Base-by-base conservation (phyloP, 2,113 vertebrate genomes). In the Heterotilapia buettikoferi region DNA sequence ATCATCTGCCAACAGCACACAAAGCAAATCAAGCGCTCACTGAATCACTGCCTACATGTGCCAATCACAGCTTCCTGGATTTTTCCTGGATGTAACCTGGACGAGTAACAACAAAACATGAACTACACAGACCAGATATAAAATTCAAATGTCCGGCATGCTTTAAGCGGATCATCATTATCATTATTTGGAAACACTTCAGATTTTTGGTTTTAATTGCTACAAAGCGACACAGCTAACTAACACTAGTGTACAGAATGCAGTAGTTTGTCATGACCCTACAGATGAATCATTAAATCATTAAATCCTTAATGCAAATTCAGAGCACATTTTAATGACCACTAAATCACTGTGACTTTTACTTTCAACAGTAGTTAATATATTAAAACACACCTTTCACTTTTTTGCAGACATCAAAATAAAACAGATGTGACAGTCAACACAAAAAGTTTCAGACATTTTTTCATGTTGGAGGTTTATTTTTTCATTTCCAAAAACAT, bases 41-140 rank as follows among this genome's bases (percentile, higher is more conserved):
- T 68, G 19, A 68, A 68, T 68, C 63, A 40, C 36, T 40, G 63
- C 63, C 36, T 68, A 1, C 36, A 40, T 24, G 63, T 68, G 63
- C 63, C 63, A 68, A 0, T 68, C 63, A 68, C 63, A 68, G 36
- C 36, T 40, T 13, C n/a, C 36, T 68, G 33, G 0, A 40, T 40
- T 38, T 0, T 40, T 21, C 63, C 63, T 68, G 19, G 33, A 68
- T 40, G 19, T 68, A 68, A 0, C 3, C 63, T 68, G 63, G 19
- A 68, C 0, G 12, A 68, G 33, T 68, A 13, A 68, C 33, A 21
- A 63, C 29, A 36, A 36, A 63, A 63, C 18, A 33, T 66, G 61
- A 36, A 66, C 31, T 66, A n/a, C 61, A 36, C 61, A n/a, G 61
- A 66, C 6, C 6, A 3, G 33, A 3, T 12, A 38, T 66, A 21